Percentiles rank a stretch among this genome's conserved stretches.
Evolutionary conservation across 2,888 invertebrate species (phyloP).

Genomic region (Apotomis turbidana): DNA sequence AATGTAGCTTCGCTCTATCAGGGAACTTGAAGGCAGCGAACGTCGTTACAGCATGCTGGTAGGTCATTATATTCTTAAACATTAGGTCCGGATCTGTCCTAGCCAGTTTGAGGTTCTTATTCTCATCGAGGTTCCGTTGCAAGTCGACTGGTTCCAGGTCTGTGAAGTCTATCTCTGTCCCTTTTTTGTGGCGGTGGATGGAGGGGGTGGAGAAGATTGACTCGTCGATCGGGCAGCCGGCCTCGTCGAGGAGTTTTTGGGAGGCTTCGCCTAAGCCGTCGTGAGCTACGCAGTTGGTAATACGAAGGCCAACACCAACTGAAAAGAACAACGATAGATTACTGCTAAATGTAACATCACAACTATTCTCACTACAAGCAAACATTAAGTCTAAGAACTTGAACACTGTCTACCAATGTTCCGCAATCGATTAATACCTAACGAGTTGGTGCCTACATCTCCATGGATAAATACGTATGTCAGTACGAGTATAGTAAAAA

Average conservation of each 20-base stretch:
- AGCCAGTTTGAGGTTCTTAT: slow-evolving; percentile 59
- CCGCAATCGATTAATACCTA: no score
- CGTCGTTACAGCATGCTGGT: slow-evolving; percentile 82
- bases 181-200: slow-evolving; percentile 70
- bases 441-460: no score
- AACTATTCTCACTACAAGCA: no score
- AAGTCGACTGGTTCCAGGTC: slow-evolving; percentile 67
- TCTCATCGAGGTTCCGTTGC: slow-evolving; percentile 65
- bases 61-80: slow-evolving; percentile 79
- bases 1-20: slow-evolving; percentile 89
- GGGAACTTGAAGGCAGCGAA: slow-evolving; percentile 94
- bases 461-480: no score
- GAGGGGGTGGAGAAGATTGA: slow-evolving; percentile 83
- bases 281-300: slow-evolving; percentile 90
- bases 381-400: no score
- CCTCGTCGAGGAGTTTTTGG: slow-evolving; percentile 88
- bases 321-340: slow-evolving; percentile 52
- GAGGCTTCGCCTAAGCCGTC: slow-evolving; percentile 91
- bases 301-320: slow-evolving; percentile 88
- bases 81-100: slow-evolving; percentile 69
- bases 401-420: no score
- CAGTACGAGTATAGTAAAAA: no score
- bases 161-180: slow-evolving; percentile 69
- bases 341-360: no score
- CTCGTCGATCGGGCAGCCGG: slow-evolving; percentile 90